These are phyloP conservation scores for Teleopsis dalmanni DNA, from an alignment of 1,140 invertebrate species.

Conservation along the genomic window DNA sequence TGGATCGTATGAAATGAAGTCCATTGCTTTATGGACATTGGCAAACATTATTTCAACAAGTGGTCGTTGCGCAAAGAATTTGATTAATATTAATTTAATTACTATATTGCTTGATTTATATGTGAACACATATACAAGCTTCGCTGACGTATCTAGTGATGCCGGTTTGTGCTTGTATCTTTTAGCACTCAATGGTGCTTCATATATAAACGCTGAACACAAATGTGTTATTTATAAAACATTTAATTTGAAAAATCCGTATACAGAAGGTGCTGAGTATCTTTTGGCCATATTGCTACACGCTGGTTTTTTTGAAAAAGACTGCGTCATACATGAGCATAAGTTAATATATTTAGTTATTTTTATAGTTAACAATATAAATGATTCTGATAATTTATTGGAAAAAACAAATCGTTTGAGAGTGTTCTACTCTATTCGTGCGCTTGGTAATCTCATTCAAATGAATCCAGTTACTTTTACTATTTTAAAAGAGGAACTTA, in stretches of 20 bases:
- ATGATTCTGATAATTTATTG: neutral
- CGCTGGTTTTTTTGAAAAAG: slow-evolving; percentile 9
- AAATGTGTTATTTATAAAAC: too few species aligned
- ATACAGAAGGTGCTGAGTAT: slow-evolving; percentile 15
- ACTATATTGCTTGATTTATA: too few species aligned
- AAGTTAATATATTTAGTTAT: slow-evolving; percentile 9
- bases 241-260: slow-evolving; percentile 6
- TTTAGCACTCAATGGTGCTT: slow-evolving; percentile 6
- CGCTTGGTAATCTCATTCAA: too few species aligned
- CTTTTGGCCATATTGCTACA: slow-evolving; percentile 27
- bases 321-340: neutral
- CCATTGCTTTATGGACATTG: slow-evolving; percentile 31
- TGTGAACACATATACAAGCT: too few species aligned
- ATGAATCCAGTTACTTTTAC: too few species aligned
- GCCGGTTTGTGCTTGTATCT: slow-evolving; percentile 24
- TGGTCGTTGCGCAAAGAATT: slow-evolving; percentile 6
- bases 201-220: slow-evolving; percentile 13
- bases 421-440: slow-evolving; percentile 21
- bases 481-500: too few species aligned
- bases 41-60: slow-evolving; percentile 29
- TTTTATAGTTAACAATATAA: slow-evolving; percentile 7
- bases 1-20: slow-evolving; percentile 23
- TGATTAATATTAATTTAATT: too few species aligned
- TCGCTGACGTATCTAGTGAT: slow-evolving; percentile 16
- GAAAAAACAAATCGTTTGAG: neutral